Evolutionary conservation across 2,113 vertebrate species (phyloP).

Genomic region (Ptilorrhoa leucosticta): DNA sequence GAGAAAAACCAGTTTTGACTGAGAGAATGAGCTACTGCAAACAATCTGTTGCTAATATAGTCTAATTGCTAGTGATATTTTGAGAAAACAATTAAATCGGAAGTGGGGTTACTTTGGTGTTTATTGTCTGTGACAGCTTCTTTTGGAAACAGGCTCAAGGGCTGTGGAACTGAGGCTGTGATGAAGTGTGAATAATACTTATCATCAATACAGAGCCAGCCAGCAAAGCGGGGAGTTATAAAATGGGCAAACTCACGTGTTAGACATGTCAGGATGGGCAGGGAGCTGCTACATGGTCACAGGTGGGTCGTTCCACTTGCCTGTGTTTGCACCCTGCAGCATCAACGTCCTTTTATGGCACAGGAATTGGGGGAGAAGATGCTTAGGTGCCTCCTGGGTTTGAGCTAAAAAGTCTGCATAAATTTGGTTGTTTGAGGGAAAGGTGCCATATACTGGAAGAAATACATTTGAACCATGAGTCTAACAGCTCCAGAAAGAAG

Average conservation of each 20-base stretch:
- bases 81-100: constrained; percentile 59
- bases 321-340: background rate
- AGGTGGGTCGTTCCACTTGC: background rate
- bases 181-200: constrained; percentile 39
- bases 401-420: background rate
- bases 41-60: constrained; percentile 61
- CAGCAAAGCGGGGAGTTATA: background rate
- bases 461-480: background rate
- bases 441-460: background rate
- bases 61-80: constrained; percentile 67
- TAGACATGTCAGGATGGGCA: background rate
- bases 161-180: background rate
- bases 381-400: background rate
- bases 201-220: background rate
- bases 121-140: constrained; percentile 56
- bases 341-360: background rate
- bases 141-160: constrained; percentile 48
- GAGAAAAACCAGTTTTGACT: constrained; percentile 43
- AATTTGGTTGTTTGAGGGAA: background rate
- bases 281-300: rapidly evolving
- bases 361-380: background rate
- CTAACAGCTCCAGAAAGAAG: background rate
- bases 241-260: background rate
- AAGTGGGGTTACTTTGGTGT: constrained; percentile 65
- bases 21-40: constrained; percentile 45